Percentiles rank a stretch among this genome's conserved stretches.
These are phyloP conservation scores for Cataglyphis hispanica DNA, from an alignment of 1,140 invertebrate genomes.

Conservation along the genomic window DNA sequence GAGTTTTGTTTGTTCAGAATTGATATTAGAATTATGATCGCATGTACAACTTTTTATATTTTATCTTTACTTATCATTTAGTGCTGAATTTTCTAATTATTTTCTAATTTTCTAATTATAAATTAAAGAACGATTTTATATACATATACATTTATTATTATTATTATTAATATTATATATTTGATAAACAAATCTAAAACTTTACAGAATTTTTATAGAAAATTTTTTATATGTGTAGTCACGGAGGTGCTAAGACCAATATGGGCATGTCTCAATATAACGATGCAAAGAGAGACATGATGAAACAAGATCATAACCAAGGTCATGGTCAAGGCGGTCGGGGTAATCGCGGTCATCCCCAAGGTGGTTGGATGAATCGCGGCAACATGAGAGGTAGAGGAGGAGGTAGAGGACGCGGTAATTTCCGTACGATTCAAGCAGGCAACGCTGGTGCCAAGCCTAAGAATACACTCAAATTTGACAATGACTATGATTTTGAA, in stretches of 20 bases:
- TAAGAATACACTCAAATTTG: conserved; percentile 95
- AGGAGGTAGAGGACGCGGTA: conserved; percentile 81
- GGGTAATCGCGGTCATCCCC: conserved; percentile 84
- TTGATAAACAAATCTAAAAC: not conserved
- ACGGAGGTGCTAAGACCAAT: conserved; percentile 79
- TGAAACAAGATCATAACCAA: conserved; percentile 79
- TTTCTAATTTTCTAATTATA: not conserved
- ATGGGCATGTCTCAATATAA: conserved; percentile 83
- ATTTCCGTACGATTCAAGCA: conserved; percentile 80
- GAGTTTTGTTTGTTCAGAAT: not conserved
- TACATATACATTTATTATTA: not conserved
- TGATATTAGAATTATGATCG: conserved; percentile 4
- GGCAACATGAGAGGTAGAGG: conserved; percentile 84
- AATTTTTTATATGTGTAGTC: conserved; percentile 63
- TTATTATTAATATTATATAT: conserved; percentile 6
- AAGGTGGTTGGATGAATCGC: conserved; percentile 81
- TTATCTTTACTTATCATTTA: not conserved
- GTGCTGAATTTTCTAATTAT: not conserved
- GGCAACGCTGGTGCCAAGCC: conserved; percentile 81
- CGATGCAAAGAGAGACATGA: conserved; percentile 79
- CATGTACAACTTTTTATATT: not conserved
- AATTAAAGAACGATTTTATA: not conserved
- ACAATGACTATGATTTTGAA: conserved; percentile 99
- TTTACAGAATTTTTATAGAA: not conserved
- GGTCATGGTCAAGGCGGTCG: conserved; percentile 83